Conservation (phyloP, 2,797 vertebrate genomes). For the Danio jaintianensis region DNA sequence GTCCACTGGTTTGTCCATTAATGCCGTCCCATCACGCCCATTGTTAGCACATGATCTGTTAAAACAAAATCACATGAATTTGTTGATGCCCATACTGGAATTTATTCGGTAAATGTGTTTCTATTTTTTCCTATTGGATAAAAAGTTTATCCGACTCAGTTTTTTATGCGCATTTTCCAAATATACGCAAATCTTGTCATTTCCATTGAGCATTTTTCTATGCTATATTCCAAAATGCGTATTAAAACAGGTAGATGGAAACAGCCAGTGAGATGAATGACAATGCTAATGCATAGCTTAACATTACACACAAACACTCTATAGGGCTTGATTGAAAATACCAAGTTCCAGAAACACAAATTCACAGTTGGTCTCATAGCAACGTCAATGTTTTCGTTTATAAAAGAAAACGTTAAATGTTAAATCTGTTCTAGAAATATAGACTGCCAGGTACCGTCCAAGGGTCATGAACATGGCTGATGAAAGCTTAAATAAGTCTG, state of each 20-base stretch:
- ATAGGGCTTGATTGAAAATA: neutral
- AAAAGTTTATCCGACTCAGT: too few relatives aligned
- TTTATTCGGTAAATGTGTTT: too few relatives aligned
- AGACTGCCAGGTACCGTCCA: neutral
- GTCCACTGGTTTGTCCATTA: too few relatives aligned
- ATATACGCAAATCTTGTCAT: too few relatives aligned
- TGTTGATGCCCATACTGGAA: too few relatives aligned
- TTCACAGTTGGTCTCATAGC: neutral
- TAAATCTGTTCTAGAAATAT: neutral
- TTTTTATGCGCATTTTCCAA: too few relatives aligned
- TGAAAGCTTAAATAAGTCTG: constrained; percentile 29
- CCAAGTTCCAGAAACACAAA: neutral
- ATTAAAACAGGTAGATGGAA: neutral
- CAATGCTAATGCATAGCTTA: neutral
- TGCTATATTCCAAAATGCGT: too few relatives aligned
- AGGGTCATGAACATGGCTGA: constrained; percentile 27
- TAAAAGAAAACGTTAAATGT: constrained; percentile 2
- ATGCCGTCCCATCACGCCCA: too few relatives aligned
- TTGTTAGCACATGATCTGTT: too few relatives aligned
- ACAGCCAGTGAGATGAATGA: neutral
- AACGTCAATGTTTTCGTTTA: neutral
- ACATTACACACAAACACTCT: neutral
- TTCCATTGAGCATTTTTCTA: too few relatives aligned
- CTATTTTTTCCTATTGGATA: too few relatives aligned
- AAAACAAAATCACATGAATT: too few relatives aligned